phyloP scores from a whole-genome alignment of 1,140 invertebrate species.

The Notospermus geniculatus region DNA sequence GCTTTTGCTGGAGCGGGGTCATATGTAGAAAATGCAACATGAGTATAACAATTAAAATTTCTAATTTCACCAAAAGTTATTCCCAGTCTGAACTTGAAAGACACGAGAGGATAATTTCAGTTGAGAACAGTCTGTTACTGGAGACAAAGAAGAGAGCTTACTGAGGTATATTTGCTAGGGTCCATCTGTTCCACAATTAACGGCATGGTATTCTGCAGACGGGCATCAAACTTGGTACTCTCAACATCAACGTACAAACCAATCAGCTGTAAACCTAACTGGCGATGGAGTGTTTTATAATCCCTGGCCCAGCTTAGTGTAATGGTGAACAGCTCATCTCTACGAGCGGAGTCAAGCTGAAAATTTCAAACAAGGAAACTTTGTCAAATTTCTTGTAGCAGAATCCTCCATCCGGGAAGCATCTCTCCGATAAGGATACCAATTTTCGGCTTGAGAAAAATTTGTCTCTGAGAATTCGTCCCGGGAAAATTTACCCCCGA shows the following conservation, averaged over 20 bases:
- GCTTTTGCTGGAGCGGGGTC: too few relatives aligned
- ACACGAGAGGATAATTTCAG: not conserved
- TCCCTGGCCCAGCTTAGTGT: slow-evolving; percentile 65
- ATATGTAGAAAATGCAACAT: too few relatives aligned
- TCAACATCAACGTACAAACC: slow-evolving; percentile 73
- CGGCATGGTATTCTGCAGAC: slow-evolving; percentile 62
- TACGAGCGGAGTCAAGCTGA: slow-evolving; percentile 1
- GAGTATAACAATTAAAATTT: too few relatives aligned
- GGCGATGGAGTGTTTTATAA: slow-evolving; percentile 24
- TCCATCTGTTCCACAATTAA: slow-evolving; percentile 59
- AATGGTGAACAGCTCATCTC: slow-evolving; percentile 40
- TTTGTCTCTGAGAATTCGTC: not conserved
- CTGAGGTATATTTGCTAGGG: slow-evolving; percentile 34
- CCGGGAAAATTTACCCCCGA: slow-evolving; percentile 3
- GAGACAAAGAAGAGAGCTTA: slow-evolving; percentile 10
- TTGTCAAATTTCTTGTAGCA: slow-evolving; percentile 9
- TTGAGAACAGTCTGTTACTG: not conserved
- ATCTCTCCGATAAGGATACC: not conserved
- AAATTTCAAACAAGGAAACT: too few relatives aligned
- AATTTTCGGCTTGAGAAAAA: not conserved
- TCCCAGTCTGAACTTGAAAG: not conserved
- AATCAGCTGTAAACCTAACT: slow-evolving; percentile 65
- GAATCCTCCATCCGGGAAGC: slow-evolving; percentile 35
- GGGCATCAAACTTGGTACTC: slow-evolving; percentile 64
- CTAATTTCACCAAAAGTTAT: too few relatives aligned